Evolutionary conservation across 2,113 vertebrate species (phyloP), one percentile per base, ranked within the genome.

Genomic region (Pimephales promelas): DNA sequence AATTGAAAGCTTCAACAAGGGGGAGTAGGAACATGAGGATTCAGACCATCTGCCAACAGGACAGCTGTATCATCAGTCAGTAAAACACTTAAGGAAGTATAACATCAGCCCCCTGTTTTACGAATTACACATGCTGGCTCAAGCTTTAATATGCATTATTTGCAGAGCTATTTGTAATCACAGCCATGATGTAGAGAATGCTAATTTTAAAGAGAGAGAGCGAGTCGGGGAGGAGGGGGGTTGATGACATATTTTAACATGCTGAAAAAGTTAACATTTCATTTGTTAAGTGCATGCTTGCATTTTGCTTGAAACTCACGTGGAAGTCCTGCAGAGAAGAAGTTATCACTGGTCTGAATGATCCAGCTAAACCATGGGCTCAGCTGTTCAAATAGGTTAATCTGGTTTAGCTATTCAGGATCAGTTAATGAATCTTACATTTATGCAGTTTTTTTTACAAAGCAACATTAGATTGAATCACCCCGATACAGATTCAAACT

Each of bases 1-100:
- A 94, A 93, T 92, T 91, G 90, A 93, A 93, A 92, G 91, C 92
- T 91, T 92, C 82, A 90, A 89, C 54, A 87, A 26, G 75, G 86
- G 83, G 75, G 84, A 52, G 34, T 18, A 43, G 71, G 71, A 71
- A 54, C 56, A 83, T 82, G 61, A 81, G 57, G 49, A 62, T 57
- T 49, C 52, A 18, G 14, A 62, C 49, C 49, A 49, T 31, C 13
- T 49, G 59, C 61, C 45, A 49, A 34, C 49, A 77, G 54, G 70
- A 34, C 72, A 74, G 72, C 72, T 74, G 72, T 74, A 74, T 74
- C 72, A 74, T 74, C 72, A 31, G 24, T 52, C 68, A 45, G 10
- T 14, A 45, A 72, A 47, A 72, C 72, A 74, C 72, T 74, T 74
- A 28, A 31, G n/a, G 4, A 62, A 26, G 36, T 64, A 52, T 11